Evolutionary conservation across 2,797 vertebrate genomes (phyloP), one percentile per base, ranked within the genome.

Genomic region (Spizella passerina): DNA sequence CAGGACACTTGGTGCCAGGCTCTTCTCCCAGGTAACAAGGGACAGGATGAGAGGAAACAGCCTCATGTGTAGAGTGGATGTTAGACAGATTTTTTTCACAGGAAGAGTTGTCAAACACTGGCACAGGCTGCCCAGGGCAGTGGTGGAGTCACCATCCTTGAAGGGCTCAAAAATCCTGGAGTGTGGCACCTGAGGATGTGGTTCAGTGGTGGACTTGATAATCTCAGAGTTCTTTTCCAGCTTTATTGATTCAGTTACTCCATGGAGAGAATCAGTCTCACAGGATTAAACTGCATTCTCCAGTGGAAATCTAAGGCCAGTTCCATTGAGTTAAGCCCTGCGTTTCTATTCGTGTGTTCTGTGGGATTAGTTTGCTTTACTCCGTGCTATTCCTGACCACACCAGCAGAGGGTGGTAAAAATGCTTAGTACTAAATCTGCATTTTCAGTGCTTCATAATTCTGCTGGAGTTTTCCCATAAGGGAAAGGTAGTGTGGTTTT

Each of bases 401-500:
- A 26, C 81, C 92, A 95, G 86, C 50, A 93, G 90, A 86, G 86
- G 63, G 83, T 92, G 80, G 70, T 90, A 90, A 88, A 49, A 93
- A 94, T 71, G 69, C 66, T 90, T 69, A 79, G 49, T 70, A 69
- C 59, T 26, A 75, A 71, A 56, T 47, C 19, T 1, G 14, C 18
- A 6, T 89, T 88, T 86, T 78, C 65, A 52, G 18, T 68, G 9
- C n/a, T 86, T 84, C 5, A 2, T 81, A 52, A 76, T 38, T 57
- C 50, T 86, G 24, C 50, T 66, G 6, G 60, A 50, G 36, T 70
- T 86, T 72, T 81, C 47, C 50, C 29, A n/a, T 26, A 44, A 69
- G 27, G 29, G 53, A 70, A 53, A 72, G 27, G 59, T 44, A 79
- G 52, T 44, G 29, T 34, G 12, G 7, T 70, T 89, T 87, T 77